Conservation (phyloP, 2,888 invertebrate species). For the Vanessa cardui region DNA sequence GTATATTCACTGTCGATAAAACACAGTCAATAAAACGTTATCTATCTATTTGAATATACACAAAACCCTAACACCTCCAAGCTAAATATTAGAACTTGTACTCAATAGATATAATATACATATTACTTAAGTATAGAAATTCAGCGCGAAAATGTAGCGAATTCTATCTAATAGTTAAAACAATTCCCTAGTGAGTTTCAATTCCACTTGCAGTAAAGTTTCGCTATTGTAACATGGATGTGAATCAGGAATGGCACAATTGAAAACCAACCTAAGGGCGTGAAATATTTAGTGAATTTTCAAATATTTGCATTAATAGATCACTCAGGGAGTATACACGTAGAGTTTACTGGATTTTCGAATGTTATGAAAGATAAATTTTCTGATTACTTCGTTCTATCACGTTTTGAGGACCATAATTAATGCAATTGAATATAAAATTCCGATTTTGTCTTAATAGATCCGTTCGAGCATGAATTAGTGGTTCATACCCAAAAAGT, state of each 20-base stretch:
- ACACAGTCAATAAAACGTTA: too few relatives aligned
- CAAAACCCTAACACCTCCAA: too few relatives aligned
- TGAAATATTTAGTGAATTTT: constrained; percentile 24
- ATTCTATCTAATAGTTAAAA: constrained; percentile 24
- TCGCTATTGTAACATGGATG: constrained; percentile 17
- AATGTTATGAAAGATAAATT: neutral
- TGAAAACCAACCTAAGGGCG: constrained; percentile 14
- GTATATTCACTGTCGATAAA: too few relatives aligned
- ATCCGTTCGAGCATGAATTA: too few relatives aligned
- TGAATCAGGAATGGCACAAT: constrained; percentile 21
- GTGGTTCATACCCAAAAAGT: too few relatives aligned
- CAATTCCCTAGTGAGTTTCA: constrained; percentile 25
- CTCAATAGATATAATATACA: neutral
- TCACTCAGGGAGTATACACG: neutral
- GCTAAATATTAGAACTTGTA: too few relatives aligned
- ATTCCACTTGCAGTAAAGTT: constrained; percentile 22
- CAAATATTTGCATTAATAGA: constrained; percentile 7
- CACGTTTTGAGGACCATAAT: too few relatives aligned
- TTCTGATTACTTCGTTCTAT: too few relatives aligned
- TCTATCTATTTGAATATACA: too few relatives aligned
- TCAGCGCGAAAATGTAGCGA: constrained; percentile 12
- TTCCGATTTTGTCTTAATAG: too few relatives aligned
- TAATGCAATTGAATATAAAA: too few relatives aligned
- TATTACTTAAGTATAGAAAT: neutral
- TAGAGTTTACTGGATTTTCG: neutral